phyloP scores from a whole-genome alignment of 2,113 vertebrate genomes.

The Cyphomyrus discorhynchus region DNA sequence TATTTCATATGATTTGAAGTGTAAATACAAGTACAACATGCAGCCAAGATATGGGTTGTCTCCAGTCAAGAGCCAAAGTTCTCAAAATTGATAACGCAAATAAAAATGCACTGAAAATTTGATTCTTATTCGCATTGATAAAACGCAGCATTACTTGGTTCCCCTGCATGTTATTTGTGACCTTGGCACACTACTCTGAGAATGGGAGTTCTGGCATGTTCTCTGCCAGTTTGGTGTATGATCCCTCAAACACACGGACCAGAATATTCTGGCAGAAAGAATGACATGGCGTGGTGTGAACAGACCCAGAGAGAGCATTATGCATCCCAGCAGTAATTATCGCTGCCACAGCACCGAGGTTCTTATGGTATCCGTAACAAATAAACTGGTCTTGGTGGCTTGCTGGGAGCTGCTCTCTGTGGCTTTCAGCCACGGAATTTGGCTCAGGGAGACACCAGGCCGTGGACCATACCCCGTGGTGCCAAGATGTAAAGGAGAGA shows the following conservation, averaged over 20 bases:
- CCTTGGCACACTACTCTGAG: not conserved
- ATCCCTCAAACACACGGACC: not conserved
- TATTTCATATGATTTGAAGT: not conserved
- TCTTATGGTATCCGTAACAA: conserved; percentile 32
- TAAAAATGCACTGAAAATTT: not conserved
- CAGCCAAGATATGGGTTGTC: not conserved
- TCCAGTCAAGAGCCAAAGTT: not conserved
- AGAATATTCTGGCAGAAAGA: not conserved
- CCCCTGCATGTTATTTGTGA: not conserved
- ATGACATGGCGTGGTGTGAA: not conserved
- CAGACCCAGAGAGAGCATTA: conserved; percentile 21
- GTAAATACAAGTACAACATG: not conserved
- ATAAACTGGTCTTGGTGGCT: conserved; percentile 37
- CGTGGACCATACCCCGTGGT: not conserved
- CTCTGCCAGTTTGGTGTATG: not conserved
- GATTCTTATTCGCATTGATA: not conserved
- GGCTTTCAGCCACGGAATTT: conserved; percentile 31
- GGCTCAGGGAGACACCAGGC: conserved; percentile 12
- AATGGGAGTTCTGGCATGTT: not conserved
- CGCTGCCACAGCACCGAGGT: conserved; percentile 41
- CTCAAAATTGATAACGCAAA: not conserved
- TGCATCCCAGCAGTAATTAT: conserved; percentile 40
- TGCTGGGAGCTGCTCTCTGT: conserved; percentile 35
- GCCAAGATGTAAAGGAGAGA: not conserved
- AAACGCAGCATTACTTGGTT: not conserved